Conservation (phyloP, 1,140 invertebrate genomes). For the Lepidotrigona ventralis region DNA sequence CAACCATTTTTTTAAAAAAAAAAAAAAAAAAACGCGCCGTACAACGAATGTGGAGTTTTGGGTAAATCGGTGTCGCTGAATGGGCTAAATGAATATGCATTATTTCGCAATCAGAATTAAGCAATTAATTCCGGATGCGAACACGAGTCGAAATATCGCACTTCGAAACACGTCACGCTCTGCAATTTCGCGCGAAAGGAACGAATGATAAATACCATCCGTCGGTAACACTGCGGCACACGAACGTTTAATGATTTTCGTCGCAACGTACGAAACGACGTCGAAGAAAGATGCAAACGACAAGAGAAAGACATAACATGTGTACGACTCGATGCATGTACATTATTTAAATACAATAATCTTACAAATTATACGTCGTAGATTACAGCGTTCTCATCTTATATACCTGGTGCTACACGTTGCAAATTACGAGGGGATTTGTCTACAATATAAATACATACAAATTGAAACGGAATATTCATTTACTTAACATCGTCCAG, state of each 20-base stretch:
- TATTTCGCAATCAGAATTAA: background rate
- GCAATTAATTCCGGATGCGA: background rate
- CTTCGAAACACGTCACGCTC: background rate
- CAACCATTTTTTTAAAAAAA: no score
- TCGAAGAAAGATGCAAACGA: background rate
- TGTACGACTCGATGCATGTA: background rate
- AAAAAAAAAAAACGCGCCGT: no score
- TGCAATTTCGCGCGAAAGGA: background rate
- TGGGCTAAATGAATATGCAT: background rate
- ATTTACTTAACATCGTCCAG: no score
- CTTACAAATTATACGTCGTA: background rate
- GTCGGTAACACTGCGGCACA: background rate
- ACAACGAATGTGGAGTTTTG: background rate
- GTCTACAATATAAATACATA: background rate
- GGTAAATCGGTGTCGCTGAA: background rate
- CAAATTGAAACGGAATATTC: no score
- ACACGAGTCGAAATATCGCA: background rate
- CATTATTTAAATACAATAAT: background rate
- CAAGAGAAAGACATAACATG: background rate
- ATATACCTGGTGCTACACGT: accelerated
- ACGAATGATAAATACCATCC: background rate
- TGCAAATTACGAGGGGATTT: no score
- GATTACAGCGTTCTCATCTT: background rate
- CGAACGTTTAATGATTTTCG: background rate
- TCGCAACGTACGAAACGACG: background rate